Evolutionary conservation across 2,113 vertebrate genomes (phyloP).

Genomic region (Actinemys pallida): DNA sequence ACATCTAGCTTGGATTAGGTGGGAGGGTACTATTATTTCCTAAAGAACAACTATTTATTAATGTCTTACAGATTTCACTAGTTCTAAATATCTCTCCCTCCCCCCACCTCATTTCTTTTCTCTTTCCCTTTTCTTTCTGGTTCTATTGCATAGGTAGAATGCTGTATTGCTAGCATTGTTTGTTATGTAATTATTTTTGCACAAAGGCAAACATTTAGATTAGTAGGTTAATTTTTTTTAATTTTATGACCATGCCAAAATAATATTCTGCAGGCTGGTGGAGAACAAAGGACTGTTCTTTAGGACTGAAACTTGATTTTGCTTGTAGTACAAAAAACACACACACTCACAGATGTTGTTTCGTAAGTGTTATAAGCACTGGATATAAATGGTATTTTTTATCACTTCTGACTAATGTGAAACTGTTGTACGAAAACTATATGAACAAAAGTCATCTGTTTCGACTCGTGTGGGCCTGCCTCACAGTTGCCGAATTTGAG

Average conservation of each 20-base stretch:
- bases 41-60: constrained; percentile 86
- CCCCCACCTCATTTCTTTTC: constrained; percentile 47
- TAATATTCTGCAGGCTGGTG: constrained; percentile 91
- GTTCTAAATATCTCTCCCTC: constrained; percentile 76
- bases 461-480: constrained; percentile 93
- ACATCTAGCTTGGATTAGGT: constrained; percentile 73
- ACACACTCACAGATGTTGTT: constrained; percentile 93
- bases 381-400: constrained; percentile 99
- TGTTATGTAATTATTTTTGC: constrained; percentile 85
- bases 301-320: constrained; percentile 98
- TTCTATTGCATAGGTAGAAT: constrained; percentile 81
- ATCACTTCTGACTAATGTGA: constrained; percentile 99
- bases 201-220: constrained; percentile 88
- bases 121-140: constrained; percentile 61
- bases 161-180: constrained; percentile 81
- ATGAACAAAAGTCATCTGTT: constrained; percentile 95
- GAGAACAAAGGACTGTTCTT: constrained; percentile 93
- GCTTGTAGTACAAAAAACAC: constrained; percentile 86
- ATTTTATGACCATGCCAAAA: constrained; percentile 93
- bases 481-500: constrained; percentile 95
- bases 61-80: constrained; percentile 81
- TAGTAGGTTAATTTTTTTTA: constrained; percentile 85
- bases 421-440: constrained; percentile 95
- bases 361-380: constrained; percentile 99
- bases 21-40: constrained; percentile 74